phyloP scores from a whole-genome alignment of 2,113 vertebrate genomes.

The Boulengeromyrus knoepffleri region DNA sequence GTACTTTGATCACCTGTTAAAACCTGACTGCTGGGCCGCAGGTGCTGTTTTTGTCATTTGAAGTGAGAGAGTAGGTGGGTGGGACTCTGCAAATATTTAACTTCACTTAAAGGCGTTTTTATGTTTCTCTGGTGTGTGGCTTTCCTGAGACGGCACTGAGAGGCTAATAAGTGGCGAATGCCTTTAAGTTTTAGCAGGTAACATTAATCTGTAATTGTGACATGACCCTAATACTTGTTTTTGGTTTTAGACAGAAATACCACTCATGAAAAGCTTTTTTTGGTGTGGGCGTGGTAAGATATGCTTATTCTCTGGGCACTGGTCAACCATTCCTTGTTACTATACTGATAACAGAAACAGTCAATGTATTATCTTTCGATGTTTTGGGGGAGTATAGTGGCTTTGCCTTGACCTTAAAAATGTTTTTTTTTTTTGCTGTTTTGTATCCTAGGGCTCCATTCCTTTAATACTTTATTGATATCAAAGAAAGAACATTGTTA shows the following conservation, averaged over 20 bases:
- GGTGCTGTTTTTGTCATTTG: slow-evolving; percentile 1
- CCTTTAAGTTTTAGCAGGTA: background rate
- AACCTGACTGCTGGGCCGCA: background rate
- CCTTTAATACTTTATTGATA: background rate
- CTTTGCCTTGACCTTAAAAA: slow-evolving; percentile 1
- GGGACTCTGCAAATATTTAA: slow-evolving; percentile 23
- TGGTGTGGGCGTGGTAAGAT: background rate
- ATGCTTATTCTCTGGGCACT: background rate
- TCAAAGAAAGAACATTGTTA: background rate
- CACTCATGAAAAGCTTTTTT: background rate
- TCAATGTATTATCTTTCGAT: background rate
- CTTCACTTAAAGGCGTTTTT: background rate
- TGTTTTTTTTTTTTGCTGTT: background rate
- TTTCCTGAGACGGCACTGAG: background rate
- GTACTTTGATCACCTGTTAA: slow-evolving; percentile 5
- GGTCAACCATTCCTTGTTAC: background rate
- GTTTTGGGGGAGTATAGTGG: background rate
- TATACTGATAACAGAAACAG: background rate
- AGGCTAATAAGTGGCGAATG: background rate
- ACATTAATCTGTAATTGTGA: background rate
- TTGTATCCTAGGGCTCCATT: background rate
- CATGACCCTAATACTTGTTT: background rate
- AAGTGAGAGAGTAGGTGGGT: background rate
- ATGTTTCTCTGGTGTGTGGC: background rate
- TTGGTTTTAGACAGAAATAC: background rate